phyloP scores from a whole-genome alignment of 2,113 vertebrate species.

The Mirza zaza region DNA sequence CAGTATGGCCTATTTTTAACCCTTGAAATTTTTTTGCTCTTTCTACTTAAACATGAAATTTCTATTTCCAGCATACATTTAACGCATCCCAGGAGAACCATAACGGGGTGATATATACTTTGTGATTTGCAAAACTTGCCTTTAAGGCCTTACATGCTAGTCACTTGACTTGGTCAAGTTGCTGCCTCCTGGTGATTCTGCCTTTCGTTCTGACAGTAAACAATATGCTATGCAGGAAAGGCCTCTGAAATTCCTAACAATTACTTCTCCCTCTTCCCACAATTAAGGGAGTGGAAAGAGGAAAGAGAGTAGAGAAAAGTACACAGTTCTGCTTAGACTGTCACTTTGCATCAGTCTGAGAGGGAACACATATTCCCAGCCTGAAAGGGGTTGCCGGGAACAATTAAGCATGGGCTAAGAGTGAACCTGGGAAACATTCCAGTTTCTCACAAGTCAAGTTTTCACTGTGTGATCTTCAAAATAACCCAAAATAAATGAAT shows the following conservation, averaged over 20 bases:
- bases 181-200: neutral
- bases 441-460: neutral
- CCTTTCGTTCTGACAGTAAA: constrained; percentile 42
- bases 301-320: constrained; percentile 17
- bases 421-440: constrained; percentile 54
- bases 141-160: neutral
- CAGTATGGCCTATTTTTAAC: neutral
- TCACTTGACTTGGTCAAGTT: neutral
- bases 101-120: neutral
- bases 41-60: neutral
- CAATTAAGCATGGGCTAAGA: constrained; percentile 41
- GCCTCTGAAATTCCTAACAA: constrained; percentile 63
- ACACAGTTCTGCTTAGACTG: constrained; percentile 58
- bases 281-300: constrained; percentile 33
- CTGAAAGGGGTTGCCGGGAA: constrained; percentile 38
- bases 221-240: constrained; percentile 35
- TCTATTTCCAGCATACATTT: neutral
- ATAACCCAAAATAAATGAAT: neutral
- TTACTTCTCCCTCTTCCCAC: constrained; percentile 56
- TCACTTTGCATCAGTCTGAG: constrained; percentile 74
- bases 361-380: constrained; percentile 33
- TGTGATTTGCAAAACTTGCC: neutral
- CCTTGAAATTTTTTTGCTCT: neutral
- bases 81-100: neutral
- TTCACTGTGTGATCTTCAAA: neutral